Base-by-base conservation (phyloP, 1,140 invertebrate genomes). In the Drosophila hydei region DNA sequence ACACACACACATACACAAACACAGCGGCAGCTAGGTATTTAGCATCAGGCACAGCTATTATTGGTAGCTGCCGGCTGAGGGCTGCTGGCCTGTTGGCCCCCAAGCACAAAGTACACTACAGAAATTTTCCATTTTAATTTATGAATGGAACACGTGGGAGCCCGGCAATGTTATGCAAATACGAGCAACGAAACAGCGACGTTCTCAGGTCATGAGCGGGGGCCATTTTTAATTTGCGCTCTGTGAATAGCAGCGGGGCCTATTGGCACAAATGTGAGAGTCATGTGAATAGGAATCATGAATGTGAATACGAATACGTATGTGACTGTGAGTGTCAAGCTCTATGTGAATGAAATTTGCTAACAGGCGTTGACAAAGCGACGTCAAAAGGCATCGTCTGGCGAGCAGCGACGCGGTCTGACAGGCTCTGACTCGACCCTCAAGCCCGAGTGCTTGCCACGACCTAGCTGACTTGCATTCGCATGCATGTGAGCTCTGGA, bases 261-360 rank as follows among this genome's bases (percentile, higher is more conserved):
- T 52, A 52, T 59, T 33, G 68, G 51, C 50, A 54, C 19, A 68
- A 73, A 63, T 77, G 42, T 58, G 40, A 43, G 50, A 70, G 69
- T 70, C 62, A 70, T 70, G 73, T 54, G 73, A 67, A 60, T 79
- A 67, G 38, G 4, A 42, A 42, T 42, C 38, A 42, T 42, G 38
- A 18, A 16, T 42, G 6, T 18, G 16, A 14, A 7, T 42, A 14
- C 16, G 38, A 6, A 4, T 40, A n/a, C 3, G 14, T 6, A 4
- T 40, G 38, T 61, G 14, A 63, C 74, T 83, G 56, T 65, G 58
- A 76, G 51, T 61, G 52, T 43, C 40, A 38, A 33, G 18, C 21
- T n/a, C 47, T 60, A 77, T 83, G 56, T 65, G 58, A 79, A 55
- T 61, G 52, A 79, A 84, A 77, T 85, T 80, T 47, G 63, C 60